Base-by-base conservation (phyloP, 2,888 invertebrate genomes). In the Epirrhoe alternata region DNA sequence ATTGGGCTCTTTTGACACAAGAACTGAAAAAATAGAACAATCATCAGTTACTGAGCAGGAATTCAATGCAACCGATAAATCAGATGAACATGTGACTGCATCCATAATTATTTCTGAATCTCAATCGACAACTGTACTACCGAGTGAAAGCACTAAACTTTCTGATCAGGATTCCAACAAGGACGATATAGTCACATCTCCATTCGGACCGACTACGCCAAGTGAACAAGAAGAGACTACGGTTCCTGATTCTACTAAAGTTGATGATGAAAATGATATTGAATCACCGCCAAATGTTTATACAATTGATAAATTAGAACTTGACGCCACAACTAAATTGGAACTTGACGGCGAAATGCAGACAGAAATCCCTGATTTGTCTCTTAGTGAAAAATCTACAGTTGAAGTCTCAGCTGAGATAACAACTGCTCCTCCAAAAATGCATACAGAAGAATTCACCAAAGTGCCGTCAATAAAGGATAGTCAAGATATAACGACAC, bases 11-110 rank as follows among this genome's bases (percentile, higher is more conserved):
- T 5, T 56, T 14, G 52, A 60, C 31, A 17, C 14, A n/a, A 42
- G 38, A 14, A 71, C 69, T 7, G 70, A 74, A 68, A 61, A 66
- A 45, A 66, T 63, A 10, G 67, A 74, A 67, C 59, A 62, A 63
- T 67, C 70, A n/a, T 75, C 59, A 12, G 17, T 55, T 45, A 62
- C 47, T 6, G 54, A 59, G 12, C 31, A 24, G 30, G 49, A 49
- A 16, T 10, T 30, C 51, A 61, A 42, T 2, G 45, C 5, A 3
- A 35, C 51, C 14, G 47, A 31, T 35, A 65, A 62, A 49, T 55
- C 64, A 17, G 64, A n/a, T 0, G 35, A 56, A 16, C 12, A 30
- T 50, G 42, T 24, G 14, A 56, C 55, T 52, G 10, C 45, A 52
- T 2, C 33, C 14, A 45, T 47, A 47, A 33, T 14, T 57, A 7